Base-by-base conservation (phyloP, 2,113 vertebrate species). In the Mellivora capensis region DNA sequence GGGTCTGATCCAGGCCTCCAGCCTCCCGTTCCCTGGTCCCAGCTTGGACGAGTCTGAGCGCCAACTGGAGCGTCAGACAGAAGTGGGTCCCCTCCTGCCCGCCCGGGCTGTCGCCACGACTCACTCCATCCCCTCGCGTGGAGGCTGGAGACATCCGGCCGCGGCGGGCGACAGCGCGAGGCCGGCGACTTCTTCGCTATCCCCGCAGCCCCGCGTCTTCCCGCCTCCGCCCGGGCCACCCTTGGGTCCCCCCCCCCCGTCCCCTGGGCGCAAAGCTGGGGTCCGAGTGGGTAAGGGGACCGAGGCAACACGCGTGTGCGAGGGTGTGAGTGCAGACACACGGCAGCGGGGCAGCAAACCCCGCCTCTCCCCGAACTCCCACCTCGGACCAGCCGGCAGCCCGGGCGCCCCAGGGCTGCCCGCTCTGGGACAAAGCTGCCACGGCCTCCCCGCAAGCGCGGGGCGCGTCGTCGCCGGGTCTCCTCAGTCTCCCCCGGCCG, bases 321-420 rank as follows among this genome's bases (percentile, higher is more conserved):
- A 39, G 90, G 81, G 74, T 62, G 80, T 12, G 77, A 52, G 76
- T 21, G 76, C 57, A 21, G 47, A 91, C 25, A 64, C 91, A 34
- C 74, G 2, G 88, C 72, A 27, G 23, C 77, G 4, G 8, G 67
- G 97, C 52, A 34, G 31, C 44, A 44, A 31, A 71, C 61, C 96
- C 64, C 95, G 92, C 97, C 95, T 86, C 87, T 90, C 83, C 84
- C 79, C 89, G 39, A 98, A 98, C 97, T 98, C 96, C 82, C 93
- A 84, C 64, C 93, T 44, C 61, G 91, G 96, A 93, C 96, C 80
- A 7, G 93, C 91, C 25, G 2, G 47, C 93, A 61, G 59, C 81
- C 42, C 57, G 2, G 18, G 76, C 57, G 79, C 94, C 29, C 87
- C 23, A 2, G 29, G 84, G 88, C 90, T 94, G 37, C 47, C 15